These are phyloP conservation scores for Drosophila tsacasi DNA, from an alignment of 1,140 invertebrate genomes.

Conservation along the genomic window DNA sequence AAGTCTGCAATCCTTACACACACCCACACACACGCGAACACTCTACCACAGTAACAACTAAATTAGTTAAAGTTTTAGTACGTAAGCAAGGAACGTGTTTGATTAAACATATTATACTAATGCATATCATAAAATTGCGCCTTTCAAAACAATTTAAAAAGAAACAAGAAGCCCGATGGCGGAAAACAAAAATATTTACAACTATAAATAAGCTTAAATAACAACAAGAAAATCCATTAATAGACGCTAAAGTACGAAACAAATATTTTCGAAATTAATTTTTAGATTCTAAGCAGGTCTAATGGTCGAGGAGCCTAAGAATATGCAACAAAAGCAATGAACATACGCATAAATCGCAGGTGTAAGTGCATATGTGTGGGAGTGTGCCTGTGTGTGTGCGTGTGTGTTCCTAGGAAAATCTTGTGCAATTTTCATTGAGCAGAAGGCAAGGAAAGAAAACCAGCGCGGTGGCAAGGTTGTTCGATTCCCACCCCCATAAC, in stretches of 20 bases:
- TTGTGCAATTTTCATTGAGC: constrained; percentile 47
- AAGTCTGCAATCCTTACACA: constrained; percentile 49
- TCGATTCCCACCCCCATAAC: constrained; percentile 33
- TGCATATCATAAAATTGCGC: constrained; percentile 85
- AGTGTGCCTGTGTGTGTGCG: constrained; percentile 29
- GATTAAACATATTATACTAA: constrained; percentile 79
- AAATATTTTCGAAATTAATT: constrained; percentile 83
- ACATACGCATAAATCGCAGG: constrained; percentile 22
- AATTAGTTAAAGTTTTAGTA: constrained; percentile 59
- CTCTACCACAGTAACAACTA: constrained; percentile 33
- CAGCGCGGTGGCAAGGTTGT: constrained; percentile 46
- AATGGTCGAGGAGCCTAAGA: constrained; percentile 19
- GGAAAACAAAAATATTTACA: constrained; percentile 74
- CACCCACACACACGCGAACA: constrained; percentile 38
- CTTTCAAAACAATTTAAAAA: constrained; percentile 71
- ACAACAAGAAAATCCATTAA: constrained; percentile 43
- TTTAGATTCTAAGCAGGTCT: constrained; percentile 50
- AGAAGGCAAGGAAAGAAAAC: constrained; percentile 21
- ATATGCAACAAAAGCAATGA: constrained; percentile 68
- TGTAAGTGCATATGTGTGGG: constrained; percentile 25
- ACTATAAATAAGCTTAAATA: constrained; percentile 70
- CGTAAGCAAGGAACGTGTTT: constrained; percentile 47
- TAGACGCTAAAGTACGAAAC: constrained; percentile 64
- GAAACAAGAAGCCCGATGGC: constrained; percentile 45
- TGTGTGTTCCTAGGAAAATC: constrained; percentile 25